Evolutionary conservation across 2,888 invertebrate species (phyloP).

Genomic region (Orthonychiurus folsomi): DNA sequence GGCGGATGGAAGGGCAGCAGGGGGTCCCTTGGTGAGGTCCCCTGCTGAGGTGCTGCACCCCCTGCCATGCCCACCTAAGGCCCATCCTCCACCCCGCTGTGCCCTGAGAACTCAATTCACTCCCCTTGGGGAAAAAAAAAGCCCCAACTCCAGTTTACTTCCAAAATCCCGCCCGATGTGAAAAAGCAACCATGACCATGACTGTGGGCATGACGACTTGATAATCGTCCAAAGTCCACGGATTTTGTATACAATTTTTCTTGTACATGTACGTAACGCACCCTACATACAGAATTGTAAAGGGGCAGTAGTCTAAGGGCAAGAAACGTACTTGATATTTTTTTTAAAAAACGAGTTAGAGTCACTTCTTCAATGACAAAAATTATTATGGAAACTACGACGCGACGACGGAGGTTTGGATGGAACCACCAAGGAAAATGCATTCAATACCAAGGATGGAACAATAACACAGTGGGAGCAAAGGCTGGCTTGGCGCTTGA

Average conservation of each 20-base stretch:
- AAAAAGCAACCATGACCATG: no score
- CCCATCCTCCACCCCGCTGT: constrained; percentile 37
- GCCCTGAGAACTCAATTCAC: constrained; percentile 39
- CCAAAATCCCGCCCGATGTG: background rate
- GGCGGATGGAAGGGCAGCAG: background rate
- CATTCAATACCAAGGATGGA: background rate
- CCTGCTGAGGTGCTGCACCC: constrained; percentile 10
- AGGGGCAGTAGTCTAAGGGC: no score
- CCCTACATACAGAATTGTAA: no score
- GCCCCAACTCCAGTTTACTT: background rate
- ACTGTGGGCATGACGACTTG: background rate
- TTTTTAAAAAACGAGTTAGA: no score
- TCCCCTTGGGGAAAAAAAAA: background rate
- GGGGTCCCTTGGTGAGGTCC: background rate
- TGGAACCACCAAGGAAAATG: background rate
- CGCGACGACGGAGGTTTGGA: no score
- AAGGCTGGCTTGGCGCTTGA: background rate
- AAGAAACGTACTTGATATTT: no score
- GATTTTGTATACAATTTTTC: no score
- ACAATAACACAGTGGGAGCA: background rate
- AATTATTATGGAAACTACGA: no score
- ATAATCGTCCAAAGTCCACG: no score
- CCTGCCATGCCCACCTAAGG: constrained; percentile 40
- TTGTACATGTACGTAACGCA: no score
- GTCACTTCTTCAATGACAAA: background rate